Base-by-base conservation (phyloP, 2,888 invertebrate genomes). In the Tachystola acroxantha region DNA sequence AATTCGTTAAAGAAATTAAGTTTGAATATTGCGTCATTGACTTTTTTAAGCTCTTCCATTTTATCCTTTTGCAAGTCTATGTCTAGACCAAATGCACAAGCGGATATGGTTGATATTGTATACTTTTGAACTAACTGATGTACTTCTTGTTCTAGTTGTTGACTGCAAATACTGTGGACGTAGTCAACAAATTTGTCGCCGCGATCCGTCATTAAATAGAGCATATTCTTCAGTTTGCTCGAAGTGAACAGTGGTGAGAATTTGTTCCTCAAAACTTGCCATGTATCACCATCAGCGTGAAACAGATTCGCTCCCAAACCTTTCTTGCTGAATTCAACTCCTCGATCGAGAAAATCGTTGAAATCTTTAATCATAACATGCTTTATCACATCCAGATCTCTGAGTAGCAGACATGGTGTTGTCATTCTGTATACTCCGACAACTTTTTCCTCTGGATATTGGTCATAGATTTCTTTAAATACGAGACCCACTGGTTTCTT, bases 151-250 rank as follows among this genome's bases (percentile, higher is more conserved):
- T 69, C 64, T 1, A 54, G 19, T 1, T 50, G 24, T 2, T 43
- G 26, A 1, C 41, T 27, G 4, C 43, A 39, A 25, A 57, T n/a
- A 0, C 34, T 31, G 1, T 44, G 39, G 0, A 73, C 7, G 26
- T 63, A 49, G 0, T 64, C 39, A 1, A 62, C 13, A 22, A 69
- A 68, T 5, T 47, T 40, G 5, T 75, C 57, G 10, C 52, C 61
- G 2, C 59, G 52, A 14, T 69, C 64, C 10, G 42, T 42, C 10
- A 78, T 43, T 11, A 76, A 35, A 41, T 64, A 46, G 12, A 69
- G 50, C 76, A 78, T 76, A 20, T 65, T 69, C 39, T 64, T 76
- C n/a, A 76, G 43, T 49, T 78, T 77, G 2, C 68, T 64, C 0
- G 75, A 57, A 4, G 73, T 71, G 34, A 77, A 78, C n/a, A 73